These are phyloP conservation scores for Catocala sponsa DNA, from an alignment of 2,888 invertebrate species.

Conservation along the genomic window DNA sequence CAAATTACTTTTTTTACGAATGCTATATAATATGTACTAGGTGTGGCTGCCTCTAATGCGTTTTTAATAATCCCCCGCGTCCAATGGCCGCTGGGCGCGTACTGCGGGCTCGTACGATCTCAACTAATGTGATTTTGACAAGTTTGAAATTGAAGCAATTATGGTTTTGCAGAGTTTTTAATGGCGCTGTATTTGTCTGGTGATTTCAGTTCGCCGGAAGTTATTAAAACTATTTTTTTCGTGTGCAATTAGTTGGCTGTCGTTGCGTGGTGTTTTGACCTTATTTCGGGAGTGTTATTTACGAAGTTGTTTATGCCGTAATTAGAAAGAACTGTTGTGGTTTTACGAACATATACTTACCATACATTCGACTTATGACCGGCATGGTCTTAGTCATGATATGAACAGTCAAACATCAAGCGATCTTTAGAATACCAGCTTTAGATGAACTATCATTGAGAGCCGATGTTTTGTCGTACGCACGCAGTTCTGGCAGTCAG, in stretches of 20 bases:
- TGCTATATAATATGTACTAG: slow-evolving; percentile 71
- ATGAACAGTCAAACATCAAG: too few relatives aligned
- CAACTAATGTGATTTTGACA: slow-evolving; percentile 87
- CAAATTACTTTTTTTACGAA: slow-evolving; percentile 80
- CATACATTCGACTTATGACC: too few relatives aligned
- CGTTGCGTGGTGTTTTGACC: slow-evolving; percentile 18
- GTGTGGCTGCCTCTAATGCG: slow-evolving; percentile 83
- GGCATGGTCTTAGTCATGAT: too few relatives aligned
- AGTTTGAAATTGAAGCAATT: slow-evolving; percentile 85
- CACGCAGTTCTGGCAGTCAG: too few relatives aligned
- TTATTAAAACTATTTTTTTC: slow-evolving; percentile 56
- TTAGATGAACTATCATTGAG: too few relatives aligned
- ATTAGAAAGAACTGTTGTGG: background rate
- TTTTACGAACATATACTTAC: too few relatives aligned
- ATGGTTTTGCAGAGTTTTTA: slow-evolving; percentile 82
- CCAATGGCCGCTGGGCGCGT: slow-evolving; percentile 82
- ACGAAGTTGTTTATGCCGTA: background rate
- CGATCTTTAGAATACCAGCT: too few relatives aligned
- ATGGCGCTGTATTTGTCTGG: slow-evolving; percentile 76
- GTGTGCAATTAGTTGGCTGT: slow-evolving; percentile 19
- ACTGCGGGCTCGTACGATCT: slow-evolving; percentile 71
- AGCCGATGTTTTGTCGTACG: too few relatives aligned
- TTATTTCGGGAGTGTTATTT: background rate
- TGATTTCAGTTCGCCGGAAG: slow-evolving; percentile 66
- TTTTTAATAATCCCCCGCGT: slow-evolving; percentile 85